Evolutionary conservation across 2,888 invertebrate genomes (phyloP).

Genomic region (Euzetes globulus): DNA sequence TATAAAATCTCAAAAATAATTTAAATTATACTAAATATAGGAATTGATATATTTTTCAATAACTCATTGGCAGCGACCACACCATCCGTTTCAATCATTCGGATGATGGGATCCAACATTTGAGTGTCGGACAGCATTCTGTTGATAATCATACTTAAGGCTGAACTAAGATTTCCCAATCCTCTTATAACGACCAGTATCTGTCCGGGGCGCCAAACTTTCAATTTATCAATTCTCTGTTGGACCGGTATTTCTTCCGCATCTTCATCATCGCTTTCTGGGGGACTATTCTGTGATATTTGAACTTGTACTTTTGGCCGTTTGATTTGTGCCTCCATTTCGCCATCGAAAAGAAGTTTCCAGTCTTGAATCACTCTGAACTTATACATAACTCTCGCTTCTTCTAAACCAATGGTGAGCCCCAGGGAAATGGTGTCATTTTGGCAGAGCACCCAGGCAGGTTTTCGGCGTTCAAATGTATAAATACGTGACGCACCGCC

Average conservation of each 20-base stretch:
- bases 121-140: slow-evolving; percentile 34
- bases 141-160: slow-evolving; percentile 42
- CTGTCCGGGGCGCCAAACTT: slow-evolving; percentile 42
- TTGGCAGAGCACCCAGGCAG: slow-evolving; percentile 40
- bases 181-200: slow-evolving; percentile 41
- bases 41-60: slow-evolving; percentile 41
- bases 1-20: not conserved
- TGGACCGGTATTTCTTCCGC: slow-evolving; percentile 38
- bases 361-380: slow-evolving; percentile 42
- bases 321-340: slow-evolving; percentile 41
- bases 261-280: slow-evolving; percentile 35
- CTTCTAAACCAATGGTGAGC: slow-evolving; percentile 41
- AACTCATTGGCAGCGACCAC: slow-evolving; percentile 40
- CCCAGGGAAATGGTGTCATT: slow-evolving; percentile 41
- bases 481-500: slow-evolving; percentile 41
- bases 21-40: slow-evolving; percentile 42
- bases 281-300: slow-evolving; percentile 40
- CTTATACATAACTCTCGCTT: slow-evolving; percentile 39
- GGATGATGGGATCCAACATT: slow-evolving; percentile 41
- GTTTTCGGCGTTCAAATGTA: slow-evolving; percentile 40
- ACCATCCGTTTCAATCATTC: slow-evolving; percentile 41
- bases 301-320: slow-evolving; percentile 41
- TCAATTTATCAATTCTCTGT: slow-evolving; percentile 40
- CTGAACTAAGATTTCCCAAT: slow-evolving; percentile 42
- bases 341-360: slow-evolving; percentile 42